Evolutionary conservation across 2,888 invertebrate genomes (phyloP).

Genomic region (Athrips mouffetella): DNA sequence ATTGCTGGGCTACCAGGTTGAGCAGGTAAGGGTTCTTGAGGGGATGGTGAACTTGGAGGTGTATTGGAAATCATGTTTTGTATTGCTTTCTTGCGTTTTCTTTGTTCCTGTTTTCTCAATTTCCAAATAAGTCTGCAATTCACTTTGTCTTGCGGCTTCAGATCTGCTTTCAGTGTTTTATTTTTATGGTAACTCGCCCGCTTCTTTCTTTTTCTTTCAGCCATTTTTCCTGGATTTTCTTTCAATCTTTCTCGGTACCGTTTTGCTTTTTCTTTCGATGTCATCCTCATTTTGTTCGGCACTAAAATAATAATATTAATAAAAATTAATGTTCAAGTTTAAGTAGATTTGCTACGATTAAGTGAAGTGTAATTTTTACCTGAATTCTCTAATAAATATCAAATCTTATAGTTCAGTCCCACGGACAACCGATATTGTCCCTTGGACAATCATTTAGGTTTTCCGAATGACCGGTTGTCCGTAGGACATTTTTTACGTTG

Average conservation of each 20-base stretch:
- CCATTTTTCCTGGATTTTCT: slow-evolving; percentile 7
- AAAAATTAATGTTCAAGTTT: no score
- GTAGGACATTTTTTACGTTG: no score
- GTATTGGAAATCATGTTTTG: slow-evolving; percentile 1
- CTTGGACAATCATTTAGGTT: no score
- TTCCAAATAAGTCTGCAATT: slow-evolving; percentile 11
- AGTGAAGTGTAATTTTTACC: no score
- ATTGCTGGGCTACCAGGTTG: neutral
- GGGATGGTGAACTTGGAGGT: slow-evolving; percentile 18
- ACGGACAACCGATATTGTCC: no score
- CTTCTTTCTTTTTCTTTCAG: slow-evolving; percentile 5
- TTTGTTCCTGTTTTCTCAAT: slow-evolving; percentile 8
- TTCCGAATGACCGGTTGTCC: no score
- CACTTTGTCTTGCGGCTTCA: slow-evolving; percentile 1
- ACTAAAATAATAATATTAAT: no score
- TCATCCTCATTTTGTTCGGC: slow-evolving; percentile 14
- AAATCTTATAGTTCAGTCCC: no score
- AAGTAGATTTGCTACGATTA: no score
- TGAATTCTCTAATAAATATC: no score
- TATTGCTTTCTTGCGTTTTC: slow-evolving; percentile 2
- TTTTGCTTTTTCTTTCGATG: slow-evolving; percentile 14
- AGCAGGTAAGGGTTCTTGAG: neutral
- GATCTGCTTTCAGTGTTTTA: slow-evolving; percentile 4
- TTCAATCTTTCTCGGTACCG: slow-evolving; percentile 11
- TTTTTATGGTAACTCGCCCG: slow-evolving; percentile 10